phyloP scores from a whole-genome alignment of 2,888 invertebrate genomes.

The Rhogogaster chlorosoma region DNA sequence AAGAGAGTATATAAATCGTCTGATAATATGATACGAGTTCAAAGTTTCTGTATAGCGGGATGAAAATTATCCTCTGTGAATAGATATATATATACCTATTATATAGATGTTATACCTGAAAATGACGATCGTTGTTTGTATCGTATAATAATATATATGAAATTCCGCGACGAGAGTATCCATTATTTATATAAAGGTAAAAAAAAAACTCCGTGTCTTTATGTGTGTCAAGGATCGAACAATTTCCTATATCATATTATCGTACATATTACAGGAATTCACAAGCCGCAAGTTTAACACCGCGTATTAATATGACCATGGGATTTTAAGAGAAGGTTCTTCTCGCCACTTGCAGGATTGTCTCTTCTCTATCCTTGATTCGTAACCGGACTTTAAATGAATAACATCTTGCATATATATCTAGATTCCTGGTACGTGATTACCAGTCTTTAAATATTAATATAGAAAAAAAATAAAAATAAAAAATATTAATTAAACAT shows the following conservation, averaged over 20 bases:
- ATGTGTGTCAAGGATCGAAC: constrained; percentile 27
- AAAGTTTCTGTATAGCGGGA: neutral
- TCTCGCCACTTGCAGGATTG: neutral
- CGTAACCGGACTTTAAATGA: neutral
- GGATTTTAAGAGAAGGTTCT: neutral
- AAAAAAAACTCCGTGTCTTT: neutral
- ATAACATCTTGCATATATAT: neutral
- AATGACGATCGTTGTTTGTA: neutral
- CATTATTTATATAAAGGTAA: neutral
- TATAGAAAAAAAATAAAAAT: neutral
- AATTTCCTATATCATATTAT: neutral
- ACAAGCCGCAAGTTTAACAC: neutral
- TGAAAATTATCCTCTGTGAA: no score
- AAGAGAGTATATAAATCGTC: neutral
- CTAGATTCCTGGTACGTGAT: neutral
- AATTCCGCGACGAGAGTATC: neutral
- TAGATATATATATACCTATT: neutral
- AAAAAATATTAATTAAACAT: no score
- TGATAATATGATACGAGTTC: neutral
- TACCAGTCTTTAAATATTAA: neutral
- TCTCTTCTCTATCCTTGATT: neutral
- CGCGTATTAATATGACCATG: neutral
- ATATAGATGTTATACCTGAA: neutral
- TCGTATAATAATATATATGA: neutral
- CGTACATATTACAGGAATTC: neutral